Conservation (phyloP, 92 coral and sea anemone genomes). For the Umimayanthus chanpuru region DNA sequence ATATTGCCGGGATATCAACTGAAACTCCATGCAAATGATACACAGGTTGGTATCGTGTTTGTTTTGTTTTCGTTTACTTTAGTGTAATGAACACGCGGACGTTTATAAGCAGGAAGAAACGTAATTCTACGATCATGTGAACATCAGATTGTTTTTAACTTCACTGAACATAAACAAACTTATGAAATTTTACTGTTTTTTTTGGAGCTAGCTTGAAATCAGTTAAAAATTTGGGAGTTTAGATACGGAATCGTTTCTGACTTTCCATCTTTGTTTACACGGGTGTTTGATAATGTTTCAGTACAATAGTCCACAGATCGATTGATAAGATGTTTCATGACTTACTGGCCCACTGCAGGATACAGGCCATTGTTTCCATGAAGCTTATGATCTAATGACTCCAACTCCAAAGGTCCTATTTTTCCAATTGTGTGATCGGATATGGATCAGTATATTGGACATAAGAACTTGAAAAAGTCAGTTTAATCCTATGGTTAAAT, state of each 20-base stretch:
- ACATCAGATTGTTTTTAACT: background rate
- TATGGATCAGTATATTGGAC: too few species aligned
- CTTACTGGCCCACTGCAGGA: too few species aligned
- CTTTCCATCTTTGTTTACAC: background rate
- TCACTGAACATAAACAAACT: background rate
- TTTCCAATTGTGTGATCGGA: too few species aligned
- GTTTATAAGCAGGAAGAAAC: background rate
- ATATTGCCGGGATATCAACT: constrained; percentile 57
- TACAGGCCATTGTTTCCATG: too few species aligned
- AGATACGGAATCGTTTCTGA: background rate
- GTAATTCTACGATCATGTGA: background rate
- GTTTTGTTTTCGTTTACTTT: constrained; percentile 1
- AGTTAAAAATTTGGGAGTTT: background rate
- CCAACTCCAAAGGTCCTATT: too few species aligned
- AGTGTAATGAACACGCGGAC: background rate
- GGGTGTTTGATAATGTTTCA: background rate
- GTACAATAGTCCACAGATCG: background rate
- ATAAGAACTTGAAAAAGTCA: too few species aligned
- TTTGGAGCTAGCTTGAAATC: background rate
- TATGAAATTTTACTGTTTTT: too few species aligned
- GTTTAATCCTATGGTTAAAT: too few species aligned
- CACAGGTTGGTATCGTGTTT: constrained; percentile 50
- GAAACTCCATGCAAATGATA: constrained; percentile 60
- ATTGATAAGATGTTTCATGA: background rate
- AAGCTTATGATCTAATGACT: too few species aligned